A percentile compares a stretch with the other conserved stretches of the same genome.
phyloP scores from a whole-genome alignment of 2,888 invertebrate genomes.

The Lasioglossum morio region DNA sequence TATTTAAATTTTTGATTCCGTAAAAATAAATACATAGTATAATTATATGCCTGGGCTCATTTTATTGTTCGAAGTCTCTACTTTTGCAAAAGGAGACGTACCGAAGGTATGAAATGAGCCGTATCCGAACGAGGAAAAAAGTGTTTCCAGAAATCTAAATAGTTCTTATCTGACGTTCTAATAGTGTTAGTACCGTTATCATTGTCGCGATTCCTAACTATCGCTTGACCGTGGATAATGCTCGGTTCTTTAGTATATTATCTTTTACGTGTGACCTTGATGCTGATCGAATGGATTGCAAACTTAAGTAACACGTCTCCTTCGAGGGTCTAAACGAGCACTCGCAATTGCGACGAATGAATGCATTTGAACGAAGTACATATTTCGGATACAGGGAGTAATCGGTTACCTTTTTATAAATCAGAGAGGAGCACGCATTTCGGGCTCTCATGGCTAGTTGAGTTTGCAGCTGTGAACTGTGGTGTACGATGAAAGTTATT shows the following conservation, averaged over 20 bases:
- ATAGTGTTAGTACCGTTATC: too few species aligned
- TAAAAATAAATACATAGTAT: too few species aligned
- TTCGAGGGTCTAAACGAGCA: too few species aligned
- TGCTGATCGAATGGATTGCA: too few species aligned
- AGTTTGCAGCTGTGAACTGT: conserved; percentile 80
- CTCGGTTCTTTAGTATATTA: background rate
- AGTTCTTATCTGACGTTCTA: too few species aligned
- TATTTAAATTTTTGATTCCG: too few species aligned
- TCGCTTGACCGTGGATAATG: background rate
- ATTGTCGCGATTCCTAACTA: background rate
- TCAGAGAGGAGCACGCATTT: conserved; percentile 88
- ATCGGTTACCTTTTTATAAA: conserved; percentile 88
- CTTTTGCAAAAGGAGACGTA: too few species aligned
- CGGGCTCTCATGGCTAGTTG: conserved; percentile 88
- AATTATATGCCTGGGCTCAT: too few species aligned
- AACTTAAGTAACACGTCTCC: too few species aligned
- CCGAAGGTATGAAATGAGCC: background rate
- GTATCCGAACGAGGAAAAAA: background rate
- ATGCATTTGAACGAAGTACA: background rate
- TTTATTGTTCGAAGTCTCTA: too few species aligned
- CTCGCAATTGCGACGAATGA: background rate
- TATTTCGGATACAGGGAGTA: background rate
- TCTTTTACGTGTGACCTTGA: background rate
- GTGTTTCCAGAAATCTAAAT: background rate
- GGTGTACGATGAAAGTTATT: conserved; percentile 83